Conservation (phyloP, 2,113 vertebrate genomes). For the Raja brachyura region DNA sequence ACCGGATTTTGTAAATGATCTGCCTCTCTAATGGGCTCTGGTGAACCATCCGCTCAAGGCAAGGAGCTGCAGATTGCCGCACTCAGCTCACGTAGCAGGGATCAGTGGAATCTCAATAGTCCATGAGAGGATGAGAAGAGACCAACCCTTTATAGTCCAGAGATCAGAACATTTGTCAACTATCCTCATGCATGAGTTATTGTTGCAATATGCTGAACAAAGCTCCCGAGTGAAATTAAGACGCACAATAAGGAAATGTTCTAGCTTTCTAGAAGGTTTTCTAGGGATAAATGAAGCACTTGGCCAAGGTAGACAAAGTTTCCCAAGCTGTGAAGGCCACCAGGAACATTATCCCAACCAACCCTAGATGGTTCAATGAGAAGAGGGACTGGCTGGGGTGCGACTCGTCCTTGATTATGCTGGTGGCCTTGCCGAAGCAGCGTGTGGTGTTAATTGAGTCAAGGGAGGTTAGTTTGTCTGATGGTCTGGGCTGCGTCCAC, state of each 20-base stretch:
- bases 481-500: too few species aligned
- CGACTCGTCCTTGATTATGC: too few species aligned
- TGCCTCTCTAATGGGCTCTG: background rate
- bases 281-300: background rate
- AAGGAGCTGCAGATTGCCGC: background rate
- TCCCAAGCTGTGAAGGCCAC: background rate
- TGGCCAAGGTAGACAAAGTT: background rate
- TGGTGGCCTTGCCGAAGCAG: too few species aligned
- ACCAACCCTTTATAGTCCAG: background rate
- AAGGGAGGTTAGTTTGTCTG: too few species aligned
- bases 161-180: background rate
- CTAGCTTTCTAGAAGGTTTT: background rate
- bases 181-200: background rate
- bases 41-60: background rate
- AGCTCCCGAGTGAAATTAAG: background rate
- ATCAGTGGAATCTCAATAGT: background rate
- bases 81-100: background rate
- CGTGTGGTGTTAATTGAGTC: too few species aligned
- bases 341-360: background rate
- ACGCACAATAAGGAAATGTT: background rate
- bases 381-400: background rate
- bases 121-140: background rate
- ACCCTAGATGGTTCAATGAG: background rate
- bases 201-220: background rate
- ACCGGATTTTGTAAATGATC: conserved; percentile 9